Evolutionary conservation across 2,797 vertebrate genomes (phyloP).

Genomic region (Lerista edwardsae): DNA sequence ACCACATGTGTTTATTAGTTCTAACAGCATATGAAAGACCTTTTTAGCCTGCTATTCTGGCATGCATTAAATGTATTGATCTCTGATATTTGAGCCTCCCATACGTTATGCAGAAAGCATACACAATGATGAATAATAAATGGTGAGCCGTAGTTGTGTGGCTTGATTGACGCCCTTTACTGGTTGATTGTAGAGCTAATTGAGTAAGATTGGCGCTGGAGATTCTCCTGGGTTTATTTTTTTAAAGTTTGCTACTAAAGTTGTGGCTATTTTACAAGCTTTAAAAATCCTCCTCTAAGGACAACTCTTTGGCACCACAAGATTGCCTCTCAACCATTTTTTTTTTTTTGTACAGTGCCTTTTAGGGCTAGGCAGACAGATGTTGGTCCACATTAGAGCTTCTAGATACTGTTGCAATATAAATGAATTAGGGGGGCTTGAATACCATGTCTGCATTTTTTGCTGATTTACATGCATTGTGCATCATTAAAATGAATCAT

Average conservation of each 20-base stretch:
- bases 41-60: slow-evolving; percentile 16
- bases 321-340: not conserved
- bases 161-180: slow-evolving; percentile 57
- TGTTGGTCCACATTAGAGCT: not conserved
- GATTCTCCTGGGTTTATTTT: slow-evolving; percentile 3
- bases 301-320: not conserved
- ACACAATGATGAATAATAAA: slow-evolving; percentile 68
- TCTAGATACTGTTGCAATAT: not conserved
- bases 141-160: slow-evolving; percentile 56
- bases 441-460: not conserved
- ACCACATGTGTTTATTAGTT: slow-evolving; percentile 16
- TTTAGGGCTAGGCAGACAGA: not conserved
- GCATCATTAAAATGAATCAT: not conserved
- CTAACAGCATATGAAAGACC: slow-evolving; percentile 27
- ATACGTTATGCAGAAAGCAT: slow-evolving; percentile 55
- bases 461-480: slow-evolving; percentile 12
- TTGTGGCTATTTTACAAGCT: slow-evolving; percentile 28
- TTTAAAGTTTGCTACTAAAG: slow-evolving; percentile 17
- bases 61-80: slow-evolving; percentile 57
- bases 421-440: not conserved
- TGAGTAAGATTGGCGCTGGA: slow-evolving; percentile 37
- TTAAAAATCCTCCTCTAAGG: not conserved
- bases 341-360: not conserved
- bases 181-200: slow-evolving; percentile 53
- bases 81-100: slow-evolving; percentile 47